Percentiles rank a stretch among this genome's conserved stretches.
These are phyloP conservation scores for Tetragonula clypearis DNA, from an alignment of 1,140 invertebrate species.

Conservation along the genomic window DNA sequence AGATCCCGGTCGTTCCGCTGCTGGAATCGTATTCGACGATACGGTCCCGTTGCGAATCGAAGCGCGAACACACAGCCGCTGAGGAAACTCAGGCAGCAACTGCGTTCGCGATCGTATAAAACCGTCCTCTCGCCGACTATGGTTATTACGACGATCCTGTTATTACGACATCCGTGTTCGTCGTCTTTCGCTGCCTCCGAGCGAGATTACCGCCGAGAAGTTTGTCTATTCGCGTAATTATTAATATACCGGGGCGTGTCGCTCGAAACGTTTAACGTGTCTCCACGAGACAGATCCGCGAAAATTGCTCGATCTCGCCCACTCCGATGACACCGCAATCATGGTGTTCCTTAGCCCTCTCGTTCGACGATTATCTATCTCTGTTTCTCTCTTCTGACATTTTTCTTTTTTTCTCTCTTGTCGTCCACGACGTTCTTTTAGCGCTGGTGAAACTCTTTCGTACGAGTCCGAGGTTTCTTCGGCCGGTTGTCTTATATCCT, in stretches of 20 bases:
- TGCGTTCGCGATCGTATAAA: not conserved
- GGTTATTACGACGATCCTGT: conserved; percentile 27
- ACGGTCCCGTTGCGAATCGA: not conserved
- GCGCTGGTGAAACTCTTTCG: not conserved
- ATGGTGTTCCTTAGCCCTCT: not conserved
- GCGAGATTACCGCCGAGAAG: not conserved
- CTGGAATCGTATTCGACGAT: conserved; percentile 12
- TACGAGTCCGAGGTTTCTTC: not conserved
- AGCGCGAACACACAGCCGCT: not conserved
- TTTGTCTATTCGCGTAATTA: conserved; percentile 43
- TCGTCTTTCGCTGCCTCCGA: not conserved
- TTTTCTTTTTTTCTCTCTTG: not conserved
- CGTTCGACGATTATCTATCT: not conserved
- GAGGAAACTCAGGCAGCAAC: conserved; percentile 7
- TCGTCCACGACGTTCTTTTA: not conserved
- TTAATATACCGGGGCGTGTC: not conserved
- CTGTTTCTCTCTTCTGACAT: not conserved
- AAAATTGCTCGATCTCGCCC: not conserved
- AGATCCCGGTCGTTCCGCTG: conserved; percentile 7
- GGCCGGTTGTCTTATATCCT: not conserved
- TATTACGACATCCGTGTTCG: not conserved
- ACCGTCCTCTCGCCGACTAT: not conserved
- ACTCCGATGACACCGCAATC: not conserved
- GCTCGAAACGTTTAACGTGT: conserved; percentile 4
- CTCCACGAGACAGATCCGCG: not conserved